Evolutionary conservation across 2,888 invertebrate species (phyloP).

Genomic region (Phyto melanocephala): DNA sequence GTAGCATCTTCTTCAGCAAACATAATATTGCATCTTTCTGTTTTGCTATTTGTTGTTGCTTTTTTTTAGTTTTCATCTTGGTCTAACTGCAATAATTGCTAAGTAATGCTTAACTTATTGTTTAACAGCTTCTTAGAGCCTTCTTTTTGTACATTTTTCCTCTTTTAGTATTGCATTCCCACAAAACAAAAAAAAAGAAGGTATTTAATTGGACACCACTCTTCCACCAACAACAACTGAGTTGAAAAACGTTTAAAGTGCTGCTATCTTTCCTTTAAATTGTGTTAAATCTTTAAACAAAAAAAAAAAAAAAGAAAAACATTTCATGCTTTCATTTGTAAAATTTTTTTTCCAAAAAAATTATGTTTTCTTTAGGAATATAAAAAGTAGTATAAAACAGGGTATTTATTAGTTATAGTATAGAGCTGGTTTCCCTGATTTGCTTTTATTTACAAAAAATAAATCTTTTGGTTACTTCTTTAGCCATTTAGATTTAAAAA

Average conservation of each 20-base stretch:
- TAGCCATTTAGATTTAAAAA: slow-evolving; percentile 30
- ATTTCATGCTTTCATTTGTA: slow-evolving; percentile 46
- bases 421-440: background rate
- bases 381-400: background rate
- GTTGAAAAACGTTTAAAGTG: slow-evolving; percentile 35
- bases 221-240: slow-evolving; percentile 28
- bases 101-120: slow-evolving; percentile 61
- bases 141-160: slow-evolving; percentile 21
- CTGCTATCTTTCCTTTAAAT: slow-evolving; percentile 51
- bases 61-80: slow-evolving; percentile 30
- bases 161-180: background rate
- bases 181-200: background rate
- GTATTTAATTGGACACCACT: slow-evolving; percentile 56
- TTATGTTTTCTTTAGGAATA: background rate
- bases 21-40: background rate
- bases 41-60: background rate
- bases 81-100: slow-evolving; percentile 56
- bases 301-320: background rate
- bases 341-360: background rate
- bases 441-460: background rate
- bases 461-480: background rate
- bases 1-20: slow-evolving; percentile 8
- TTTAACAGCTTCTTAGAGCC: slow-evolving; percentile 60
- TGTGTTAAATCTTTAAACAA: slow-evolving; percentile 29
- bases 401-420: background rate